Evolutionary conservation across 2,113 vertebrate species (phyloP), one percentile per base, ranked within the genome.

Genomic region (Turdus rufiventris): DNA sequence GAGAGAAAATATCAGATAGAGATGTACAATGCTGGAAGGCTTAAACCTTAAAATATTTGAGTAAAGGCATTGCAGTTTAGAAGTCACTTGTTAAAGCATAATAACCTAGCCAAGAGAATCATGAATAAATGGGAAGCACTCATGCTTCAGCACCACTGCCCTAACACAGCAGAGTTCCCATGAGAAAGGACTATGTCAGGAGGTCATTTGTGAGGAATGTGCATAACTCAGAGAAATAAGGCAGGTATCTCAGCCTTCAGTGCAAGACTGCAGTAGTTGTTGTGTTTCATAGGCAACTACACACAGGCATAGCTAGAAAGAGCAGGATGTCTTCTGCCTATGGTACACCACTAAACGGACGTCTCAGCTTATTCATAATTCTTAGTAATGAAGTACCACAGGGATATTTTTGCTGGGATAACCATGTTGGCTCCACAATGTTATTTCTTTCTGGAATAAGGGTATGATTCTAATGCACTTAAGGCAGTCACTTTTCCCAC

Each of bases 401-500:
- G 45, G 25, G 18, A 75, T 92, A n/a, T 77, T 94, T 96, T 86
- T 90, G 56, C 36, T 77, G 36, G 71, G 75, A 77, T 85, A 86
- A 67, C 63, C 48, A 10, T 67, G 31, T 71, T 95, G 79, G 80
- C 73, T 86, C 45, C 4, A 4, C 79, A 94, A 56, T 24, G 24
- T 25, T 79, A 7, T 60, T 85, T 83, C 60, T 85, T 92, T 95
- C 91, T 95, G 51, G 34, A 67, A 66, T 50, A 21, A 74, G 31
- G 61, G 31, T 90, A 67, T 63, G 61, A 70, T 84, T 96, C 63
- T 93, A 71, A 83, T 54, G 34, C 62, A 78, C 53, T 83, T 86
- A 81, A 88, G 40, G 48, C 60, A 81, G 88, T 81, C 31, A 16
- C 40, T 94, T 91, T 96, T 88, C 94, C 86, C 91, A 96, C 88